Percentiles rank a stretch among this genome's conserved stretches.
These are phyloP conservation scores for Oxygymnocypris stewartii DNA, from an alignment of 2,113 vertebrate genomes.

Conservation along the genomic window DNA sequence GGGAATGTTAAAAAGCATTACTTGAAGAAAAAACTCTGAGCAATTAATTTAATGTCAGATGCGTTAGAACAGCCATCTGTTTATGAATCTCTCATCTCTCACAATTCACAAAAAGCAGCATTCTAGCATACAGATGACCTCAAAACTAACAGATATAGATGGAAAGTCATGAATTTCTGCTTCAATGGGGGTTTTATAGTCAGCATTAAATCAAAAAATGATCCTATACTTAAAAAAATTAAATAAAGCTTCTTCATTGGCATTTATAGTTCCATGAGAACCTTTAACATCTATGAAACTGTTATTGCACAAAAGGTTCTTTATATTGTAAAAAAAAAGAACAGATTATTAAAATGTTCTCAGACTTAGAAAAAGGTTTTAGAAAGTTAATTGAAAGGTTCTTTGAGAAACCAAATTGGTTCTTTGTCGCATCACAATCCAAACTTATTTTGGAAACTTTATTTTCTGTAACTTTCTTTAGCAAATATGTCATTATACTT, in stretches of 20 bases:
- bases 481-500: not conserved
- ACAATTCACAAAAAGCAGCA: conserved; percentile 6
- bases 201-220: not conserved
- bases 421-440: not conserved
- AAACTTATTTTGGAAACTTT: not conserved
- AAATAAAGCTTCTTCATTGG: no score
- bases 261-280: not conserved
- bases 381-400: not conserved
- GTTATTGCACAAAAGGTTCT: not conserved
- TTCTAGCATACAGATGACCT: conserved; percentile 5
- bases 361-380: not conserved
- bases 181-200: not conserved
- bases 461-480: not conserved
- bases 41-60: conserved; percentile 26
- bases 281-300: not conserved
- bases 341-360: not conserved
- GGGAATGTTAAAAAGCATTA: not conserved
- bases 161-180: not conserved
- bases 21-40: not conserved
- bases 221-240: not conserved
- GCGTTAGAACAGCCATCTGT: not conserved
- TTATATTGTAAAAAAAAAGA: not conserved
- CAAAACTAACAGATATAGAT: not conserved
- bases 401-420: not conserved
- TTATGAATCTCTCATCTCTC: conserved; percentile 1